Evolutionary conservation across 2,113 vertebrate genomes (phyloP).

Genomic region (Ivindomyrus marchei): DNA sequence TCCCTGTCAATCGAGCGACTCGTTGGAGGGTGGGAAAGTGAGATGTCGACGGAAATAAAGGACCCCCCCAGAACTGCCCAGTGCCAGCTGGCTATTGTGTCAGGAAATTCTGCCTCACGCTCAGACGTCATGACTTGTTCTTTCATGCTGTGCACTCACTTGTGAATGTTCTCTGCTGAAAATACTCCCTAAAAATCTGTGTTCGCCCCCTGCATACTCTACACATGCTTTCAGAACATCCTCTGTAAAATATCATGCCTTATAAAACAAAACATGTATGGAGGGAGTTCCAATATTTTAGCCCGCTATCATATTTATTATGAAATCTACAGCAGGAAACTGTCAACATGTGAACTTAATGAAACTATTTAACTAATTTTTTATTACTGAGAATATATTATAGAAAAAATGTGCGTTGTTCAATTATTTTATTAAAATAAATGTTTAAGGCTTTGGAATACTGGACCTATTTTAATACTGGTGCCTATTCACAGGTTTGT

Average conservation of each 20-base stretch:
- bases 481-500: background rate
- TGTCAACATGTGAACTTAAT: background rate
- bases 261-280: background rate
- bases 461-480: no score
- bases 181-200: background rate
- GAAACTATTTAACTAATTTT: background rate
- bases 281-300: background rate
- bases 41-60: conserved; percentile 15
- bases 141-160: background rate
- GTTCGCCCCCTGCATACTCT: background rate
- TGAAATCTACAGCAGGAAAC: background rate
- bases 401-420: background rate
- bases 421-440: background rate
- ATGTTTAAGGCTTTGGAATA: background rate
- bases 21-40: conserved; percentile 25
- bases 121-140: no score
- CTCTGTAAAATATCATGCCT: background rate
- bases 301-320: background rate
- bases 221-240: background rate
- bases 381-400: background rate
- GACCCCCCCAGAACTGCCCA: conserved; percentile 1
- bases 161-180: background rate
- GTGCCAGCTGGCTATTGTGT: conserved; percentile 36
- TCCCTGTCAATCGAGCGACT: conserved; percentile 36
- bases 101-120: conserved; percentile 43